These are phyloP conservation scores for Zosterops pallidus DNA, from an alignment of 2,113 vertebrate species.

Conservation along the genomic window DNA sequence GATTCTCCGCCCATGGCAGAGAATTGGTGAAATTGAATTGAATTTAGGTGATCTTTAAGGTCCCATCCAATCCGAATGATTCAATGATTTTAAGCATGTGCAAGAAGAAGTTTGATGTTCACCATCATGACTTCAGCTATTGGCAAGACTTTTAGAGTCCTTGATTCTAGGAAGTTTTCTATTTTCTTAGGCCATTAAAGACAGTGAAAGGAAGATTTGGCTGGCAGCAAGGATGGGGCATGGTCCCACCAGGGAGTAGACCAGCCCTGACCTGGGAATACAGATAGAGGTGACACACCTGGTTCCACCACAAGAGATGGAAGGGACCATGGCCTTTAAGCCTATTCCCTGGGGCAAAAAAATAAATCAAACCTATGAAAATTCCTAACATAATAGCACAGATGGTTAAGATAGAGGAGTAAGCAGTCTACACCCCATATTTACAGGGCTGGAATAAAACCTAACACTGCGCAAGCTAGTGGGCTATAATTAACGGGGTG, in stretches of 20 bases:
- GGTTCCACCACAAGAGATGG: neutral
- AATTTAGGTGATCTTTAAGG: neutral
- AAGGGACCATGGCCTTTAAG: neutral
- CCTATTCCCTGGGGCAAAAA: neutral
- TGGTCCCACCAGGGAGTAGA: accelerated
- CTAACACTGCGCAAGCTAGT: neutral
- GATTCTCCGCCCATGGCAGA: no score
- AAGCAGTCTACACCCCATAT: neutral
- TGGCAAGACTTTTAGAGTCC: neutral
- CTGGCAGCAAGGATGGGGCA: neutral
- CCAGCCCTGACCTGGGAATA: accelerated
- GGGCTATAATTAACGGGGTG: neutral
- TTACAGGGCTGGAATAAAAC: neutral
- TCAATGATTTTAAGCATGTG: neutral
- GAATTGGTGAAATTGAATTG: no score
- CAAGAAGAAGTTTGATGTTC: neutral
- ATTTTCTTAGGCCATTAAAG: neutral
- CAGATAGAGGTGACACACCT: neutral
- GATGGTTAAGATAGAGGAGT: neutral
- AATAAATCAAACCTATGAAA: neutral
- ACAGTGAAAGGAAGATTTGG: neutral
- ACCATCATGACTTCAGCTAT: neutral
- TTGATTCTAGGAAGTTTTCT: neutral
- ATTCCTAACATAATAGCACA: neutral
- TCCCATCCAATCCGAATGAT: neutral